Evolutionary conservation across 2,113 vertebrate species (phyloP), one percentile per base, ranked within the genome.

Genomic region (Lepisosteus osseus): DNA sequence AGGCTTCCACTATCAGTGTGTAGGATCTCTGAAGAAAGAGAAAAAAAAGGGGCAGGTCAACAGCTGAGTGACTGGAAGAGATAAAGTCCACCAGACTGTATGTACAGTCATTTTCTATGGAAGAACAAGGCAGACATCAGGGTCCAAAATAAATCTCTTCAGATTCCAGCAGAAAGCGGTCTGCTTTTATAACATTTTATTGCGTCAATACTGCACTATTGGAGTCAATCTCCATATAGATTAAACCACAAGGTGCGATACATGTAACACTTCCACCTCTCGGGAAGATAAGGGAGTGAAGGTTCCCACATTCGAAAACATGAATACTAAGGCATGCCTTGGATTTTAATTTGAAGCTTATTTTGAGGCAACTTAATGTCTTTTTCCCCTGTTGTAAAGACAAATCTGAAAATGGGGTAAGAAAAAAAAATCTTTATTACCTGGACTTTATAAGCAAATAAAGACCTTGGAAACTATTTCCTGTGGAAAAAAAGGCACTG

Each of bases 1-100:
- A 93, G 0, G 97, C 97, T 85, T 98, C 96, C 71, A 99, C 92
- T 45, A 98, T 96, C 89, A 99, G 83, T 0, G 97, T 97, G 86
- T 99, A 99, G 82, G 97, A 98, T 89, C 97, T 94, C 97, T 99
- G 94, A 57, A 77, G 65, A 93, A 55, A 87, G 74, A 85, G n/a
- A 79, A 78, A 71, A n/a, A 6, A 51, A 29, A 29, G 29, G 29
- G 29, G 54, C 47, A 66, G 0, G 72, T 90, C 77, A 90, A 71
- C 57, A 41, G 54, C 54, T 54, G 75, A 68, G 9, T 51, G 47
- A 51, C 47, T 51, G 9, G 9, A 9, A 51, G 47, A 51, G 47
- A 51, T 5, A 51, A 51, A 9, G 47, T 51, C 47, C 47, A 51
- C 47, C 47, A 51, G 2, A 9, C 5, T 6, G 47, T 51, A 51